Percentiles rank a stretch among this genome's conserved stretches.
Conservation (phyloP, 1,140 invertebrate genomes). For the Meloidogyne hapla region DNA sequence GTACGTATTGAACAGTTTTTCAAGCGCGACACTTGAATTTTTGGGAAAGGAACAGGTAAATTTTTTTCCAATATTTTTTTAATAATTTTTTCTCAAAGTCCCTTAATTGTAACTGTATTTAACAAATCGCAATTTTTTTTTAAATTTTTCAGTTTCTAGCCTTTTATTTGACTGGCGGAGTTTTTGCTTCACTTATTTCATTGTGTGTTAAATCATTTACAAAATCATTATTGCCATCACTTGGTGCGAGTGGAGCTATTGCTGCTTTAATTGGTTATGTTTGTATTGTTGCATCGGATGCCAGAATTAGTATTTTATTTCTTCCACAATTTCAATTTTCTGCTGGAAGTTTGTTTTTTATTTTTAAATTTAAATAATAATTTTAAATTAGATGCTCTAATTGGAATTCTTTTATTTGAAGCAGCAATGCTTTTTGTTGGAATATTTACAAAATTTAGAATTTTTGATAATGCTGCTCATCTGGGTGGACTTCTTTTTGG, state of each 20-base stretch:
- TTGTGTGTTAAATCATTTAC: slow-evolving; percentile 76
- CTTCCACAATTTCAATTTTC: slow-evolving; percentile 82
- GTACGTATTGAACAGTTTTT: slow-evolving; percentile 87
- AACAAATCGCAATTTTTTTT: background rate
- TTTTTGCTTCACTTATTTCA: slow-evolving; percentile 82
- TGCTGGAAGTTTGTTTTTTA: slow-evolving; percentile 70
- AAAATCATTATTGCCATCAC: slow-evolving; percentile 73
- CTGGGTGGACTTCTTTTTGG: slow-evolving; percentile 86
- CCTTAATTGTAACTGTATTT: slow-evolving; percentile 8
- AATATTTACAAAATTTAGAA: slow-evolving; percentile 80
- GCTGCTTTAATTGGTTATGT: slow-evolving; percentile 83
- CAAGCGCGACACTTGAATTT: slow-evolving; percentile 70
- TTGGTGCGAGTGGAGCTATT: slow-evolving; percentile 91
- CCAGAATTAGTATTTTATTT: slow-evolving; percentile 82
- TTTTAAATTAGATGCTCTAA: slow-evolving; percentile 72
- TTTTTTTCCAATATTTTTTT: background rate
- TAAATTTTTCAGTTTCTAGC: slow-evolving; percentile 76
- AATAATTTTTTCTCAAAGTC: slow-evolving; percentile 7
- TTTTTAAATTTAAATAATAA: background rate
- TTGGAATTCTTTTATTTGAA: slow-evolving; percentile 80
- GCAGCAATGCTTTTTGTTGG: slow-evolving; percentile 74
- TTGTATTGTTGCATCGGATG: slow-evolving; percentile 81
- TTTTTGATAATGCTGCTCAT: slow-evolving; percentile 97
- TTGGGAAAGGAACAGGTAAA: slow-evolving; percentile 76
- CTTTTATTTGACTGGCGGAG: slow-evolving; percentile 80